Percentiles rank a stretch among this genome's conserved stretches.
Conservation (phyloP, 2,113 vertebrate species). For the Gadus chalcogrammus region DNA sequence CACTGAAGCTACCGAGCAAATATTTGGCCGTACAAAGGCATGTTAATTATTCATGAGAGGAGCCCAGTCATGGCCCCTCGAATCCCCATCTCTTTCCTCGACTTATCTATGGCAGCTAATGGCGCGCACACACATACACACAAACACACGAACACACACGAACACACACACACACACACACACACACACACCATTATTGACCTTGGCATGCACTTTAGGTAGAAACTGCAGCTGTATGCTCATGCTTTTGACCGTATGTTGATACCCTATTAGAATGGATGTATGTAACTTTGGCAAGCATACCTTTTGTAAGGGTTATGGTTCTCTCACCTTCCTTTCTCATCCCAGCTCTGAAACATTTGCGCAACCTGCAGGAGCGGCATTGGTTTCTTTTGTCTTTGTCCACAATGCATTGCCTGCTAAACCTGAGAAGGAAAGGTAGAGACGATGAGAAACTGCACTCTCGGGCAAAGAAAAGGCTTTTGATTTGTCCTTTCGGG, state of each 20-base stretch:
- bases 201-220: no score
- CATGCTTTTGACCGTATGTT: no score
- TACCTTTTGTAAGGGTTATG: background rate
- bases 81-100: conserved; percentile 24
- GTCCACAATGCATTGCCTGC: conserved; percentile 79
- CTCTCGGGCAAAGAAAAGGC: no score
- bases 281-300: no score
- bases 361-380: conserved; percentile 79
- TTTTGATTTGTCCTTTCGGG: no score
- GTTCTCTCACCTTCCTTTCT: conserved; percentile 79
- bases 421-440: conserved; percentile 70
- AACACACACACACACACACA: background rate
- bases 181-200: background rate
- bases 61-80: conserved; percentile 31
- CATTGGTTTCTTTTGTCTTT: conserved; percentile 86
- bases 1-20: conserved; percentile 45
- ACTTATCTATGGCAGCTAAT: conserved; percentile 31
- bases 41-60: conserved; percentile 64
- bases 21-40: conserved; percentile 43
- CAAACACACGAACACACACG: background rate
- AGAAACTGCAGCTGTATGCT: no score
- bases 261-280: no score
- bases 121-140: background rate
- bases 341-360: conserved; percentile 82
- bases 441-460: conserved; percentile 1